phyloP scores from a whole-genome alignment of 2,797 vertebrate species.

The Ibycter americanus region DNA sequence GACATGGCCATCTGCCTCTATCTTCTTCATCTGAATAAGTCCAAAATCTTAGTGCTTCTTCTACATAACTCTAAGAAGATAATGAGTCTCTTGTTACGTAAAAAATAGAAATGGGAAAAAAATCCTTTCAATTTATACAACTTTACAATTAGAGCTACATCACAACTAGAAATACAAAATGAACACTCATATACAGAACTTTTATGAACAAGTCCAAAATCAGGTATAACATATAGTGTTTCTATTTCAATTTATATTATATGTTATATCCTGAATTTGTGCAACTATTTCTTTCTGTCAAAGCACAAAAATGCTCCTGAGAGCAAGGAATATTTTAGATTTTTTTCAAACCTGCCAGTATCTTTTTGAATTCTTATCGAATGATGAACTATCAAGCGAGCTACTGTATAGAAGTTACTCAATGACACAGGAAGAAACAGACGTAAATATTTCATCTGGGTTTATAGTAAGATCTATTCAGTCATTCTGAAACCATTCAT shows the following conservation, averaged over 20 bases:
- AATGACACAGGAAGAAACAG: not conserved
- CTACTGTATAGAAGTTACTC: not conserved
- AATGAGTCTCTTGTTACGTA: not conserved
- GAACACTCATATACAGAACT: not conserved
- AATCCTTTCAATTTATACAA: not conserved
- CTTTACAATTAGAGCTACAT: not conserved
- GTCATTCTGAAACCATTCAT: not conserved
- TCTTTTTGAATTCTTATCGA: not conserved
- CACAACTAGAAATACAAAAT: not conserved
- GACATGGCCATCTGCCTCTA: not conserved
- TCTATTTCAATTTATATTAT: not conserved
- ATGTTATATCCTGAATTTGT: not conserved
- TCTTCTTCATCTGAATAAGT: not conserved
- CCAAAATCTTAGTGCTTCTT: not conserved
- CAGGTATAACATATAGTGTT: not conserved
- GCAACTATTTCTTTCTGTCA: not conserved
- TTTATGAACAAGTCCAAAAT: not conserved
- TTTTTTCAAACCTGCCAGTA: not conserved
- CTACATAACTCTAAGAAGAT: not conserved
- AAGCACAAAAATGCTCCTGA: not conserved
- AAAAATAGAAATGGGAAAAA: not conserved
- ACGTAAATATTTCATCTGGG: not conserved
- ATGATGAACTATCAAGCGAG: not conserved
- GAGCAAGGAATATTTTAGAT: not conserved
- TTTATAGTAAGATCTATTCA: not conserved